These are phyloP conservation scores for Sminthurinus aureus DNA, from an alignment of 2,888 invertebrate genomes.

Conservation along the genomic window DNA sequence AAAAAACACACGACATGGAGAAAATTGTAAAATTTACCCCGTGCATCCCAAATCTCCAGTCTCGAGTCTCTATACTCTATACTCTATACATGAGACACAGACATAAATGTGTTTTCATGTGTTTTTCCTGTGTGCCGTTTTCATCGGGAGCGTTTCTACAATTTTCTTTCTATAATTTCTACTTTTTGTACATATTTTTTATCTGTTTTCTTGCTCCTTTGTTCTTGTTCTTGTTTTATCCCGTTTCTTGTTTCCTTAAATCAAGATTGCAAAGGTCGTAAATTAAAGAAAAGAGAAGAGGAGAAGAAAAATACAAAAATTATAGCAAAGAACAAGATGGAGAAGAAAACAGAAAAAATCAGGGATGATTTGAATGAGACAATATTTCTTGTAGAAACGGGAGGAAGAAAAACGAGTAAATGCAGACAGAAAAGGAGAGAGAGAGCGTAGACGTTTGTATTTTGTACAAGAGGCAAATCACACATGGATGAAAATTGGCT, in stretches of 20 bases:
- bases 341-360: not conserved
- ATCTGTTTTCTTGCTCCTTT: too few species aligned
- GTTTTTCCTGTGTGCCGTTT: not conserved
- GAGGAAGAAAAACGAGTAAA: too few species aligned
- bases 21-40: not conserved
- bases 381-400: slow-evolving; percentile 23
- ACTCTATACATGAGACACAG: not conserved
- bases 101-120: not conserved
- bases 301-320: too few species aligned
- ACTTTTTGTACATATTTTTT: not conserved
- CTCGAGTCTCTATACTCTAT: too few species aligned
- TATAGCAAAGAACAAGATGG: too few species aligned
- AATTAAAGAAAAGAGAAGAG: too few species aligned
- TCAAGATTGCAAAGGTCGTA: too few species aligned
- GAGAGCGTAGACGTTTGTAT: too few species aligned
- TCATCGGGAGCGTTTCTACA: not conserved
- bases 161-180: not conserved
- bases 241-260: too few species aligned
- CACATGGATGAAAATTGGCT: slow-evolving; percentile 16
- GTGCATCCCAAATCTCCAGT: too few species aligned
- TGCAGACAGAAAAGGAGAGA: slow-evolving; percentile 7
- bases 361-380: slow-evolving; percentile 21
- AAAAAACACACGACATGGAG: not conserved
- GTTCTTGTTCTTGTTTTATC: too few species aligned
- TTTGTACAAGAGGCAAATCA: too few species aligned